Evolutionary conservation across 1,140 invertebrate species (phyloP).

Genomic region (Brachionus asplanchnoidis): DNA sequence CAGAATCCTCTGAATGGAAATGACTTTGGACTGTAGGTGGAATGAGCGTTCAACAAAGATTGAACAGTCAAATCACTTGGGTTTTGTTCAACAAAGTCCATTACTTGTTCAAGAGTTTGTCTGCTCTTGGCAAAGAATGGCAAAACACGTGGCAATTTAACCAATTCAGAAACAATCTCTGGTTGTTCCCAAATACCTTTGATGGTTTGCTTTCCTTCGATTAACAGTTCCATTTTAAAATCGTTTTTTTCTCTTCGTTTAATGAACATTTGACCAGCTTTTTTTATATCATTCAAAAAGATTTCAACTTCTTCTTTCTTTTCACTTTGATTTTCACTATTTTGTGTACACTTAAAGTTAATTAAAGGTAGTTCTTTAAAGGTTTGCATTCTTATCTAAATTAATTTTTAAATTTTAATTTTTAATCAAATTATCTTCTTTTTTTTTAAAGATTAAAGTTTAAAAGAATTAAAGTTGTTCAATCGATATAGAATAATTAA

Average conservation of each 20-base stretch:
- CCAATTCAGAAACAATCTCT: not conserved
- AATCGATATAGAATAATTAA: too few relatives aligned
- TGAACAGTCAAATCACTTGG: slow-evolving; percentile 1
- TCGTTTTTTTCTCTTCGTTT: not conserved
- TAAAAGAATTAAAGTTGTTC: too few relatives aligned
- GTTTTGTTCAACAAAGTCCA: slow-evolving; percentile 22
- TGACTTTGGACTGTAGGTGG: not conserved
- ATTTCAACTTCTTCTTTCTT: not conserved
- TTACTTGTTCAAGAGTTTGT: not conserved
- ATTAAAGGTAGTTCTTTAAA: not conserved
- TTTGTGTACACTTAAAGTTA: not conserved
- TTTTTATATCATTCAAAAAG: not conserved
- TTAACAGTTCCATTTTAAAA: not conserved
- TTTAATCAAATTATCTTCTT: not conserved
- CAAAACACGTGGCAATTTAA: slow-evolving; percentile 13
- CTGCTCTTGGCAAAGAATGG: slow-evolving; percentile 1
- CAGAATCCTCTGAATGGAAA: not conserved
- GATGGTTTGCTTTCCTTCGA: not conserved
- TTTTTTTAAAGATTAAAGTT: not conserved
- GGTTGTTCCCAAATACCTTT: slow-evolving; percentile 13
- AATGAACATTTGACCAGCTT: not conserved
- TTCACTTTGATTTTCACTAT: not conserved
- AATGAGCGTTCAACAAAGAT: slow-evolving; percentile 14
- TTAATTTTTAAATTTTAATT: not conserved
- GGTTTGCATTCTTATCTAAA: not conserved